Conservation (phyloP, 2,888 invertebrate genomes). For the Exocentrus adspersus region DNA sequence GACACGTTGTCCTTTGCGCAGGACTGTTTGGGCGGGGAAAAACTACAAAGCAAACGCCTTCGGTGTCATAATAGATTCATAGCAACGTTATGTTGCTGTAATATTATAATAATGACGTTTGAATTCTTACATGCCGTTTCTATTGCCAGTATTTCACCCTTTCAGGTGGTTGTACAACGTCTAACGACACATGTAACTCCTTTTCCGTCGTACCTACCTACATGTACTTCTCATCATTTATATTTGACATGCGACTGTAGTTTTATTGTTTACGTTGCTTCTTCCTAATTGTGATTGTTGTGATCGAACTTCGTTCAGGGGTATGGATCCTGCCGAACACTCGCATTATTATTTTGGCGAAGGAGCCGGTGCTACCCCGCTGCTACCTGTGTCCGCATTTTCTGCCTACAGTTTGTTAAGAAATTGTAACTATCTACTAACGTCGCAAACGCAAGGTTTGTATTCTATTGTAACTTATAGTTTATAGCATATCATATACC, state of each 20-base stretch:
- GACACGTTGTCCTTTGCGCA: conserved; percentile 49
- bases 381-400: conserved; percentile 64
- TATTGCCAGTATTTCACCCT: conserved; percentile 52
- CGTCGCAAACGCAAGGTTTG: conserved; percentile 67
- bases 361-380: conserved; percentile 49
- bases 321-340: conserved; percentile 49
- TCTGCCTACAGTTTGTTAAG: conserved; percentile 73
- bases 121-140: conserved; percentile 48
- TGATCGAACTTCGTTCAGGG: conserved; percentile 5
- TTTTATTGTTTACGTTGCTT: not conserved
- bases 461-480: conserved; percentile 15
- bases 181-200: not conserved
- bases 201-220: not conserved
- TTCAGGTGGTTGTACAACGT: conserved; percentile 37
- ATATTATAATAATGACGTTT: conserved; percentile 47
- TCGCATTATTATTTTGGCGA: conserved; percentile 53
- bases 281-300: not conserved
- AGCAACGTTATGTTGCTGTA: conserved; percentile 53
- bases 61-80: conserved; percentile 56
- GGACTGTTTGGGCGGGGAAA: conserved; percentile 53
- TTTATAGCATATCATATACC: no score
- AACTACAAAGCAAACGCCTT: conserved; percentile 52
- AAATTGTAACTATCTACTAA: conserved; percentile 74
- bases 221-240: no score
- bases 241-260: no score